These are phyloP conservation scores for Ciconia maguari DNA, from an alignment of 2,113 vertebrate species.

Conservation along the genomic window DNA sequence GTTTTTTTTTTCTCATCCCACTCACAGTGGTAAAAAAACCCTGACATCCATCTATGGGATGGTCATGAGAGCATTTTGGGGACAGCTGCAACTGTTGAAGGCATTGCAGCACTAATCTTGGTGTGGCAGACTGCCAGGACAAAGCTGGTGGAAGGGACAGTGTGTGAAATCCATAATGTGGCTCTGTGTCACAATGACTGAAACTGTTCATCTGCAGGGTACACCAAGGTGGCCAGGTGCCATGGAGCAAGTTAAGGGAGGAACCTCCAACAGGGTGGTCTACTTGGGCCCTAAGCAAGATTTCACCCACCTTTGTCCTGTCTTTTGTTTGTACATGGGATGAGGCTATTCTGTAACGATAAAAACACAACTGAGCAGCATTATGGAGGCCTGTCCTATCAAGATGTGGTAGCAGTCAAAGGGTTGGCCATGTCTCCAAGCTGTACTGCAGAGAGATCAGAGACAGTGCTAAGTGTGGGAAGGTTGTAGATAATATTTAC, in stretches of 20 bases:
- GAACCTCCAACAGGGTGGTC: background rate
- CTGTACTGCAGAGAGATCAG: background rate
- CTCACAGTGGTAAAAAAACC: background rate
- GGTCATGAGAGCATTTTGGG: background rate
- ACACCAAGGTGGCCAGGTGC: background rate
- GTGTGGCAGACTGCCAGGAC: background rate
- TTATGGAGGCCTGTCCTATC: background rate
- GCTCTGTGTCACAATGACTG: background rate
- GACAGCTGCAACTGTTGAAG: background rate
- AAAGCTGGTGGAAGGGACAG: background rate
- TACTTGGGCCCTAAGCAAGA: background rate
- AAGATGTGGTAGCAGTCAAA: background rate
- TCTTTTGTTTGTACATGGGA: rapidly evolving
- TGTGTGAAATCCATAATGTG: background rate
- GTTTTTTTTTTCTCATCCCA: background rate
- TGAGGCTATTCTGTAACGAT: background rate
- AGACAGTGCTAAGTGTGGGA: background rate
- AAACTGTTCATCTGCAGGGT: background rate
- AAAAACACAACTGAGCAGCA: background rate
- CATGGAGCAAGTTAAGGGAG: background rate
- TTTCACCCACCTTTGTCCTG: background rate
- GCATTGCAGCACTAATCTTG: background rate
- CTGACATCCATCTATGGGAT: background rate
- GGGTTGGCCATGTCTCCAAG: background rate
- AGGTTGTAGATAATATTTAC: background rate